Conservation (phyloP, 2,113 vertebrate species). For the Sminthopsis crassicaudata region DNA sequence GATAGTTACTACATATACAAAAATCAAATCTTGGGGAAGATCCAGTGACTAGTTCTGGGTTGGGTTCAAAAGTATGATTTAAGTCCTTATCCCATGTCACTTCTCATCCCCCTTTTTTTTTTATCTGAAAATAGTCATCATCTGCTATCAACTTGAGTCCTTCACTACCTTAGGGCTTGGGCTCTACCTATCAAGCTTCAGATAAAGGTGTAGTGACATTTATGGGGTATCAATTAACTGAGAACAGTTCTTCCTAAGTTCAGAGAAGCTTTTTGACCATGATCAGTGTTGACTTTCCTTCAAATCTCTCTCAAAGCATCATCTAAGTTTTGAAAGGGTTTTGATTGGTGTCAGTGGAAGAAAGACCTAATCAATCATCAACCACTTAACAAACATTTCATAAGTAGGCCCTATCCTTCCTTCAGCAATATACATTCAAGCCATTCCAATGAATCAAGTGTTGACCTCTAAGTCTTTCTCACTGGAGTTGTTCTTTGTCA, state of each 20-base stretch:
- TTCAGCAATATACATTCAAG: neutral
- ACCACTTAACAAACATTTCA: neutral
- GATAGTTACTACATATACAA: neutral
- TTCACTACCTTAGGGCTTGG: neutral
- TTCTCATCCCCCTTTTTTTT: neutral
- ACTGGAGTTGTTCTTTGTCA: neutral
- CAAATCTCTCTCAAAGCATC: neutral
- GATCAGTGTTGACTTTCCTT: neutral
- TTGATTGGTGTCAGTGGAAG: neutral
- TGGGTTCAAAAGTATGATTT: neutral
- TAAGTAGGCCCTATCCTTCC: neutral
- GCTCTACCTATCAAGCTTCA: neutral
- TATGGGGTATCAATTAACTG: no score
- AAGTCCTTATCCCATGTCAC: neutral
- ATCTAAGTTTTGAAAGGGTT: neutral
- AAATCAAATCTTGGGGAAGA: neutral
- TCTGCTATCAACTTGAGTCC: neutral
- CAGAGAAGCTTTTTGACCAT: neutral
- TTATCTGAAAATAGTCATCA: neutral
- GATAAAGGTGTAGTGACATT: neutral
- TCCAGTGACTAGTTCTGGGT: neutral
- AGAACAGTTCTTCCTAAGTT: neutral
- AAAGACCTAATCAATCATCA: neutral
- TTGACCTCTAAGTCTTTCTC: neutral
- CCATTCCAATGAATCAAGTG: neutral